Percentiles rank a stretch among this genome's conserved stretches.
These are phyloP conservation scores for Epizoanthus scotinus DNA, from an alignment of 92 coral and sea anemone species.

Conservation along the genomic window DNA sequence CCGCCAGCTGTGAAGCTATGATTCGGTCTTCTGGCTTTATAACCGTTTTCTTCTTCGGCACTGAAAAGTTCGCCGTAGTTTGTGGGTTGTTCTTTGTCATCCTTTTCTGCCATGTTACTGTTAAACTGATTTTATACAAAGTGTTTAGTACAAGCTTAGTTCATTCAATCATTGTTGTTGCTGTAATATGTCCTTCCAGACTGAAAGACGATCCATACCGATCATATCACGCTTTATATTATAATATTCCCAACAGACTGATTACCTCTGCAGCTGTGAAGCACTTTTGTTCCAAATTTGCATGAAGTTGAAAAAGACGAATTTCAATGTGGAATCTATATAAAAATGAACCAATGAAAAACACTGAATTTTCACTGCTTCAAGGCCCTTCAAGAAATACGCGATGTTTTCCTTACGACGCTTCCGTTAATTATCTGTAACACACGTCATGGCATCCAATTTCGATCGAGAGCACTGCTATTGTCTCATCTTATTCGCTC, in stretches of 20 bases:
- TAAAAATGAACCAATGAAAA: constrained; percentile 30
- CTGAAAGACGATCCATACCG: background rate
- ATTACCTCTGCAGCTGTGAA: constrained; percentile 19
- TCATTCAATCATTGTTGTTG: background rate
- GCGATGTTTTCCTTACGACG: background rate
- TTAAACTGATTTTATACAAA: background rate
- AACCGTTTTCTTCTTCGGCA: constrained; percentile 64
- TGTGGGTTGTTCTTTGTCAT: background rate
- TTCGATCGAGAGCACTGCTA: background rate
- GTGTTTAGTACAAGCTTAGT: background rate
- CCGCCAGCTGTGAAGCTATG: background rate
- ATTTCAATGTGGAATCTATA: background rate
- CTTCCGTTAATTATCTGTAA: constrained; percentile 13
- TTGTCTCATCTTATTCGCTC: constrained; percentile 12
- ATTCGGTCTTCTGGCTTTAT: constrained; percentile 2
- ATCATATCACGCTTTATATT: background rate
- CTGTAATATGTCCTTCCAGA: background rate
- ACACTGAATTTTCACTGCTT: background rate
- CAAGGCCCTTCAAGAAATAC: background rate
- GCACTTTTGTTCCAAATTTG: constrained; percentile 27
- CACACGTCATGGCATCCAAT: constrained; percentile 14
- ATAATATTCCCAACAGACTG: constrained; percentile 11
- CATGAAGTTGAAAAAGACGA: constrained; percentile 5
- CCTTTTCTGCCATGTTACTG: constrained; percentile 4
- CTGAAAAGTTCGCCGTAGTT: constrained; percentile 57